These are phyloP conservation scores for Ichneumon xanthorius DNA, from an alignment of 2,888 invertebrate genomes.

Conservation along the genomic window DNA sequence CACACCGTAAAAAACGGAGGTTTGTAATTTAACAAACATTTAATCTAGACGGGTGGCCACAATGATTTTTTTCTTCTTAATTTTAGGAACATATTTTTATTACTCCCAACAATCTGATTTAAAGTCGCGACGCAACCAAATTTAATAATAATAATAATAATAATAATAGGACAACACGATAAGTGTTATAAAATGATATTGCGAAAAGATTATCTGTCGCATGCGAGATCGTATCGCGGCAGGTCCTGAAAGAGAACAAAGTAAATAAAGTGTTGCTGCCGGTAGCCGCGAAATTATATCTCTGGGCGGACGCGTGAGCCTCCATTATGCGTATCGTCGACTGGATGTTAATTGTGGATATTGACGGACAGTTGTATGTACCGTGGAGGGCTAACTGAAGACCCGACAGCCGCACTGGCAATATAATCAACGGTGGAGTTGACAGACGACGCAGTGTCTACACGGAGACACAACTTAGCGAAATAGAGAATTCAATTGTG, in stretches of 20 bases:
- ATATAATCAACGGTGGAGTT: background rate
- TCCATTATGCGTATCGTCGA: background rate
- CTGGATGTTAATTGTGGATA: background rate
- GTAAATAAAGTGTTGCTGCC: background rate
- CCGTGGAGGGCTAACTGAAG: background rate
- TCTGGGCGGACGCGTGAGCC: background rate
- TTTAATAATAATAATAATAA: no score
- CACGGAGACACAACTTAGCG: background rate
- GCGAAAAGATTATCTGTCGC: background rate
- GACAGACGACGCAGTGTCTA: background rate
- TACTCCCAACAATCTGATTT: no score
- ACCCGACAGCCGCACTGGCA: background rate
- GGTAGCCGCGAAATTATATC: background rate
- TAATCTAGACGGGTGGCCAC: no score
- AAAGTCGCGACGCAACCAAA: background rate
- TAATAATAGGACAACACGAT: background rate
- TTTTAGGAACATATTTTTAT: no score
- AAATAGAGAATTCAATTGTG: conserved; percentile 38
- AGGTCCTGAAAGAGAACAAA: background rate
- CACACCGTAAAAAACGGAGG: no score
- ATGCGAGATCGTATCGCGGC: background rate
- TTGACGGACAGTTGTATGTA: background rate
- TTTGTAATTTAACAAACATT: no score
- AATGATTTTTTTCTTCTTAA: no score
- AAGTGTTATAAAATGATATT: background rate